phyloP scores from a whole-genome alignment of 2,797 vertebrate genomes.

The Myiothlypis chrysogaster region DNA sequence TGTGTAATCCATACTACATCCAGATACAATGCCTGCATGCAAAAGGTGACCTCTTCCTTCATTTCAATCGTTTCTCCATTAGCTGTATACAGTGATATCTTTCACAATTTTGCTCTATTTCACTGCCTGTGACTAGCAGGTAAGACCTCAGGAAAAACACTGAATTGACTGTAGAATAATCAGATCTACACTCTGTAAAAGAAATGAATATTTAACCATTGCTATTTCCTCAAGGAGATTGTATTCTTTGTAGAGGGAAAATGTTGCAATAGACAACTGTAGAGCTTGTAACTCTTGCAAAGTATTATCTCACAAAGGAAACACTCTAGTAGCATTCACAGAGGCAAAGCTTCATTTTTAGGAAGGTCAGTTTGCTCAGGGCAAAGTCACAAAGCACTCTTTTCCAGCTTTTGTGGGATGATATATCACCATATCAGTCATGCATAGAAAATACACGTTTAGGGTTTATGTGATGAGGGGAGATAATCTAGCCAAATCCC shows the following conservation, averaged over 20 bases:
- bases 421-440: slow-evolving; percentile 18
- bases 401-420: not conserved
- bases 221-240: not conserved
- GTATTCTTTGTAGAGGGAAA: not conserved
- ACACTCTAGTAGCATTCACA: not conserved
- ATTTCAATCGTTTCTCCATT: not conserved
- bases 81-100: not conserved
- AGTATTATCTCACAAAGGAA: slow-evolving; percentile 50
- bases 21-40: slow-evolving; percentile 4
- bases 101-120: not conserved
- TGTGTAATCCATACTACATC: not conserved
- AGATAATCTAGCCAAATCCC: slow-evolving; percentile 21
- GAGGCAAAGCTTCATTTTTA: not conserved
- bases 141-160: not conserved
- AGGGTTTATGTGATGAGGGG: not conserved
- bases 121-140: not conserved
- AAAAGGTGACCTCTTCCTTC: slow-evolving; percentile 30
- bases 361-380: slow-evolving; percentile 52
- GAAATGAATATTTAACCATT: not conserved
- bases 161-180: slow-evolving; percentile 45
- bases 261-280: slow-evolving; percentile 12
- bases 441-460: not conserved
- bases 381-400: slow-evolving; percentile 48
- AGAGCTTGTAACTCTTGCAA: slow-evolving; percentile 48
- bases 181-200: slow-evolving; percentile 20